Conservation (phyloP, 2,797 vertebrate species). For the Hydrophis major region DNA sequence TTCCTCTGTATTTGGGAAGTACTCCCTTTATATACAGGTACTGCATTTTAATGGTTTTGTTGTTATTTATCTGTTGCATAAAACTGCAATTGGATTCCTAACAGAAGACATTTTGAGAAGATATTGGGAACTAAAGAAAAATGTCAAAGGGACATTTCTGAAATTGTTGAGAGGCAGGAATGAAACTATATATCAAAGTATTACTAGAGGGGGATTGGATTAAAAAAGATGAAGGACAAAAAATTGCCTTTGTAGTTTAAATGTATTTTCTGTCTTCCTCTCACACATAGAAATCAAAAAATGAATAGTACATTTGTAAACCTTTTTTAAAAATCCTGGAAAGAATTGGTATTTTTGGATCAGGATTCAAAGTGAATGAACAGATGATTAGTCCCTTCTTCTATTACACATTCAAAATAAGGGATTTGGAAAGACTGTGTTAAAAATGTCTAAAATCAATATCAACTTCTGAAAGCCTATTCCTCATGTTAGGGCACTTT, state of each 20-base stretch:
- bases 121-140: not conserved
- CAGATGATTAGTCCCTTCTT: not conserved
- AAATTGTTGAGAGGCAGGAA: conserved; percentile 41
- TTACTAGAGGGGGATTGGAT: conserved; percentile 2
- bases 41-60: conserved; percentile 39
- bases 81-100: conserved; percentile 24
- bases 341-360: not conserved
- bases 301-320: not conserved
- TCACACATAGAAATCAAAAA: not conserved
- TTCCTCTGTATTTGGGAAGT: not conserved
- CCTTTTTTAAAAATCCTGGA: not conserved
- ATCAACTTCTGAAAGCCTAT: not conserved
- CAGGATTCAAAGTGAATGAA: not conserved
- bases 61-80: conserved; percentile 27
- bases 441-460: not conserved
- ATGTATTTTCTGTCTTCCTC: not conserved
- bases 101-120: conserved; percentile 25
- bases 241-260: not conserved
- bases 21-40: not conserved
- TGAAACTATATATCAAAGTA: not conserved
- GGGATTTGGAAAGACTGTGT: not conserved
- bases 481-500: not conserved
- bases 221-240: not conserved
- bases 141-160: conserved; percentile 17
- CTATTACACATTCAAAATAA: not conserved